These are phyloP conservation scores for Uropsilus gracilis DNA, from an alignment of 2,113 vertebrate species.

Conservation along the genomic window DNA sequence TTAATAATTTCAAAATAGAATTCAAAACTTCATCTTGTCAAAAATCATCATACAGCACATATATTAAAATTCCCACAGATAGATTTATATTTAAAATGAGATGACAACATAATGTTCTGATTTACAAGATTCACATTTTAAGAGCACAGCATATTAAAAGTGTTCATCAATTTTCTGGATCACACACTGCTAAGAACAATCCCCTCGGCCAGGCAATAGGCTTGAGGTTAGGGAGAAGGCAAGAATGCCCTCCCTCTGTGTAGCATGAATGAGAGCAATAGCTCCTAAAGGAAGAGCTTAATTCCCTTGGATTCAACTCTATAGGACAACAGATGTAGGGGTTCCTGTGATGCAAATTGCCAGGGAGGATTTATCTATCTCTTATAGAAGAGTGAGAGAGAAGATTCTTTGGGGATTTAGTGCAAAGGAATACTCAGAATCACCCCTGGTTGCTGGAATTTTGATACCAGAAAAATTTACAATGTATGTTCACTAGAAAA, in stretches of 20 bases:
- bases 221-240: not conserved
- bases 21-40: constrained; percentile 33
- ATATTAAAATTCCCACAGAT: not conserved
- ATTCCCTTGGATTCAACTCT: constrained; percentile 36
- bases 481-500: not conserved
- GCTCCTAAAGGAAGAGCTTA: constrained; percentile 38
- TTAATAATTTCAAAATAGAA: constrained; percentile 53
- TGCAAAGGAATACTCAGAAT: constrained; percentile 51
- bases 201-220: not conserved
- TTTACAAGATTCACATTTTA: constrained; percentile 53
- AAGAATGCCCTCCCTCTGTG: constrained; percentile 59
- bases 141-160: constrained; percentile 43
- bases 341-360: constrained; percentile 68
- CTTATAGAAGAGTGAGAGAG: constrained; percentile 25
- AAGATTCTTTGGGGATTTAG: constrained; percentile 31
- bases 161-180: constrained; percentile 55
- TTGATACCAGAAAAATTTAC: constrained; percentile 10
- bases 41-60: not conserved
- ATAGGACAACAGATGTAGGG: constrained; percentile 52
- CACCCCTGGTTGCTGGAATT: not conserved
- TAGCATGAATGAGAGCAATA: constrained; percentile 50
- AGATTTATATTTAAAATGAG: constrained; percentile 46
- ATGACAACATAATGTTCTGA: not conserved
- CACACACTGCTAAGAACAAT: constrained; percentile 19
- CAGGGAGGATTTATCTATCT: constrained; percentile 54